Evolutionary conservation across 2,888 invertebrate genomes (phyloP).

Genomic region (Apantesis nais): DNA sequence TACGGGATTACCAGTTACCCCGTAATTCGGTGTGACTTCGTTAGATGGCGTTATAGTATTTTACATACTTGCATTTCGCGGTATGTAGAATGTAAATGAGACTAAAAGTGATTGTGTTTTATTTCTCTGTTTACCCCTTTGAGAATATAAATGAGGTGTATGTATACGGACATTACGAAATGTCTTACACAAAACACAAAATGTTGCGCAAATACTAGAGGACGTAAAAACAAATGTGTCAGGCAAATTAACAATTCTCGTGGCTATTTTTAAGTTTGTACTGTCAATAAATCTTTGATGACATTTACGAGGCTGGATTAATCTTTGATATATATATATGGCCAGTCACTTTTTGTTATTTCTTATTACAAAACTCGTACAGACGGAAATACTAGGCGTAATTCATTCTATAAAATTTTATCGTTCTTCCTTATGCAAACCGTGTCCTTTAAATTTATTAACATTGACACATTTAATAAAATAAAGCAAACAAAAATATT

Average conservation of each 20-base stretch:
- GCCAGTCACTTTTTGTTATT: not conserved
- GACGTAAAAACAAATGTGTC: not conserved
- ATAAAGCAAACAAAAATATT: not conserved
- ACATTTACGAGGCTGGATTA: not conserved
- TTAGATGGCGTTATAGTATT: no score
- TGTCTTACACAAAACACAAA: slow-evolving; percentile 13
- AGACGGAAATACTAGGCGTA: not conserved
- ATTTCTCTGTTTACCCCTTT: no score
- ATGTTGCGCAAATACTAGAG: slow-evolving; percentile 5
- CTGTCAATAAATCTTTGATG: not conserved
- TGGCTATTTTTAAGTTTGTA: not conserved
- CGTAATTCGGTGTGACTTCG: no score
- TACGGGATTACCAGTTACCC: no score
- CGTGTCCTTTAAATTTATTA: not conserved
- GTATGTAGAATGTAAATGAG: no score
- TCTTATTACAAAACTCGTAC: not conserved
- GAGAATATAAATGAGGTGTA: not conserved
- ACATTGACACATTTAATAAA: not conserved
- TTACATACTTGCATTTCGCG: no score
- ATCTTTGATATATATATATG: not conserved
- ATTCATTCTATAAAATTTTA: slow-evolving; percentile 1
- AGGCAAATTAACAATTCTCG: slow-evolving; percentile 1
- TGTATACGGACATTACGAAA: not conserved
- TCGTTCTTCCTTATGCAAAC: not conserved
- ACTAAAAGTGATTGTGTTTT: no score